A percentile compares a stretch with the other conserved stretches of the same genome.
Evolutionary conservation across 2,797 vertebrate genomes (phyloP).

Genomic region (Mastacembelus armatus): DNA sequence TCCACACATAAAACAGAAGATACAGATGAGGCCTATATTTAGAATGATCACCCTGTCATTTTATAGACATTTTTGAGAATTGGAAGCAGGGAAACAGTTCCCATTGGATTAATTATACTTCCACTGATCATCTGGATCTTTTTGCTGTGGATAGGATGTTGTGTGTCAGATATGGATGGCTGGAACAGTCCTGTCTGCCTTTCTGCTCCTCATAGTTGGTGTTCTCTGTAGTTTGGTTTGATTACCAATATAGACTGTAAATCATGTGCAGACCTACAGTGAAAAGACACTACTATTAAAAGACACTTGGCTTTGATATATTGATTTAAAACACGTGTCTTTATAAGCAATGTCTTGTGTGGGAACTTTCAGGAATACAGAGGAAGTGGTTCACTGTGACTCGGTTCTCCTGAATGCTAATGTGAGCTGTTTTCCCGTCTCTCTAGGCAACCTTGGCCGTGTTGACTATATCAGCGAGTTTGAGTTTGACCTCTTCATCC

Average conservation of each 20-base stretch:
- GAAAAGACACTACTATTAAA: background rate
- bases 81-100: conserved; percentile 53
- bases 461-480: conserved; percentile 96
- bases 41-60: conserved; percentile 46
- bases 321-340: conserved; percentile 26
- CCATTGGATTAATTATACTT: conserved; percentile 69
- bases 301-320: conserved; percentile 7
- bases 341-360: conserved; percentile 20
- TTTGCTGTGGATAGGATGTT: conserved; percentile 31
- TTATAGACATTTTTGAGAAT: conserved; percentile 66
- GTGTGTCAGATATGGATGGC: conserved; percentile 54
- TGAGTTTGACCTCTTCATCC: conserved; percentile 97
- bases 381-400: background rate
- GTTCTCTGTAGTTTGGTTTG: conserved; percentile 17
- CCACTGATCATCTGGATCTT: conserved; percentile 63
- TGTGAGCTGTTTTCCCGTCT: conserved; percentile 43
- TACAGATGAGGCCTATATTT: conserved; percentile 50
- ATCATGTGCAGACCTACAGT: conserved; percentile 10
- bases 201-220: conserved; percentile 15
- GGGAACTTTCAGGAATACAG: conserved; percentile 7
- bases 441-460: conserved; percentile 93
- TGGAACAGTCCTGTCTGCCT: conserved; percentile 40
- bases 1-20: conserved; percentile 37
- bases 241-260: conserved; percentile 3
- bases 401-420: conserved; percentile 24